Percentiles rank a stretch among this genome's conserved stretches.
Evolutionary conservation across 1,140 invertebrate species (phyloP).

Genomic region (Ceratosolen fusciceps): DNA sequence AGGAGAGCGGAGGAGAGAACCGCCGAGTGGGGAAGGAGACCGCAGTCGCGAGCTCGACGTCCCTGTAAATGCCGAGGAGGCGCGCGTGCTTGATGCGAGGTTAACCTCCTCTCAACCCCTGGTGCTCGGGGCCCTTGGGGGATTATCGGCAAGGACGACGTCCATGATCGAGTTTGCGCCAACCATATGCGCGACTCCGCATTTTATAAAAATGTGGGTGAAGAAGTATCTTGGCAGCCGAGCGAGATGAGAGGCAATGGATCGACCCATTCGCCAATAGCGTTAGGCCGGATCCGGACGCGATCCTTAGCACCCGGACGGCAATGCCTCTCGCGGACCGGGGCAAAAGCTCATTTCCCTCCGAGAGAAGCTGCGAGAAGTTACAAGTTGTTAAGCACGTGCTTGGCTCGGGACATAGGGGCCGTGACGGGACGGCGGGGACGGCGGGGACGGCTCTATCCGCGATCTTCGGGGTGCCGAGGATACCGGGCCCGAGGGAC

Average conservation of each 20-base stretch:
- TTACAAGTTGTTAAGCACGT: too few relatives aligned
- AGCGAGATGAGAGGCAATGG: not conserved
- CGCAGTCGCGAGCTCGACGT: not conserved
- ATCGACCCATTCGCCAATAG: not conserved
- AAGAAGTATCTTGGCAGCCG: not conserved
- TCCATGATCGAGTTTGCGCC: constrained; percentile 11
- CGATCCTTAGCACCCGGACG: too few relatives aligned
- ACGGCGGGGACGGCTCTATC: too few relatives aligned
- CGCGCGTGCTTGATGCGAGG: not conserved
- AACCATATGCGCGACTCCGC: not conserved
- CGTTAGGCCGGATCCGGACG: too few relatives aligned
- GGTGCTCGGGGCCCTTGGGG: not conserved
- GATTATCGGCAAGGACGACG: not conserved
- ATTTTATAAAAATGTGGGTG: not conserved
- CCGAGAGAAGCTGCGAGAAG: too few relatives aligned
- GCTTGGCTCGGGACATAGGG: not conserved
- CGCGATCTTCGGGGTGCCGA: too few relatives aligned
- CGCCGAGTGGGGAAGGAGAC: too few relatives aligned
- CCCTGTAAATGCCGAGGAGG: not conserved
- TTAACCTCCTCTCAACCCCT: not conserved
- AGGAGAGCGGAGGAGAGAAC: too few relatives aligned
- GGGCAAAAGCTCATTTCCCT: too few relatives aligned
- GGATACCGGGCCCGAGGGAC: too few relatives aligned
- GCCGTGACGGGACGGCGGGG: too few relatives aligned
- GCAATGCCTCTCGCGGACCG: too few relatives aligned